These are phyloP conservation scores for Leptobrachium ailaonicum DNA, from an alignment of 2,113 vertebrate genomes.

Conservation along the genomic window DNA sequence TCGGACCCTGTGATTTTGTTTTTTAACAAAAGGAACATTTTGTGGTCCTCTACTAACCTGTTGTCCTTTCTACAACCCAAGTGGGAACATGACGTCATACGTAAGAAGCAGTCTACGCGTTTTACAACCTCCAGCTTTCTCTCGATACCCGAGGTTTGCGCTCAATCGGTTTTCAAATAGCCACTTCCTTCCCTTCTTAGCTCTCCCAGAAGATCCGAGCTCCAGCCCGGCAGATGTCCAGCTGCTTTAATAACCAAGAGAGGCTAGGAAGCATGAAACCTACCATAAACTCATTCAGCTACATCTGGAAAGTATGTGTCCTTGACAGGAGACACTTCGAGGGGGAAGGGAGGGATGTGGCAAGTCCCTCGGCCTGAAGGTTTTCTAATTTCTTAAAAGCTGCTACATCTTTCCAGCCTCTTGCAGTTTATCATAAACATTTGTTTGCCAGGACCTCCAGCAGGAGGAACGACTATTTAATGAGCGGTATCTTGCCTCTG, in stretches of 20 bases:
- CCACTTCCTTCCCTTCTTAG: neutral
- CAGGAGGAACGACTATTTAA: no score
- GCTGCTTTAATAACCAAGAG: constrained; percentile 9
- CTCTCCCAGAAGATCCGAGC: neutral
- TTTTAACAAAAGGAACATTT: no score
- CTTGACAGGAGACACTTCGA: constrained; percentile 9
- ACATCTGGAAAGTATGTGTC: neutral
- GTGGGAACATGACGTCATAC: no score
- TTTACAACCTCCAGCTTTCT: neutral
- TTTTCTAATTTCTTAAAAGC: neutral
- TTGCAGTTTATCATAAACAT: no score
- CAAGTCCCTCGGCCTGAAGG: neutral
- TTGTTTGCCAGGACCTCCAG: no score
- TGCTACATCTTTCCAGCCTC: no score
- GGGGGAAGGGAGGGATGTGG: neutral
- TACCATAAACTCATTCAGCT: neutral
- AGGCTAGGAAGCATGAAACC: neutral
- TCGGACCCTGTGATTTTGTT: no score
- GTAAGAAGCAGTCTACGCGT: no score
- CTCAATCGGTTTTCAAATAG: neutral
- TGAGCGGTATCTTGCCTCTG: no score
- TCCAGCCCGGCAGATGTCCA: neutral
- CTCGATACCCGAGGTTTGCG: neutral
- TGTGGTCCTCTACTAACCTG: no score
- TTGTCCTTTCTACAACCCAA: no score